These are phyloP conservation scores for Callipepla squamata DNA, from an alignment of 2,113 vertebrate species.

Conservation along the genomic window DNA sequence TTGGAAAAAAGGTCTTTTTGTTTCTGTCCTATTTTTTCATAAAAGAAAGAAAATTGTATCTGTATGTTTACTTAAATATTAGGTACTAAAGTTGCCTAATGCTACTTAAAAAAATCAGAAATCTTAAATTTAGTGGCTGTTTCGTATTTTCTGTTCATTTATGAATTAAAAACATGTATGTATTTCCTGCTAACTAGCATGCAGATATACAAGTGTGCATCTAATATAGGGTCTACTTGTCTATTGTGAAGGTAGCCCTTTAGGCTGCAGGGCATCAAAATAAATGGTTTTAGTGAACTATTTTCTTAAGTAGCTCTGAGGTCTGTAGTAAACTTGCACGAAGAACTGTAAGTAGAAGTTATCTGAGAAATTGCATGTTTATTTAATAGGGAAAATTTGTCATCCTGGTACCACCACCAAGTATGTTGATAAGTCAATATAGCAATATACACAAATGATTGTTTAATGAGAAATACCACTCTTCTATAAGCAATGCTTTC, in stretches of 20 bases:
- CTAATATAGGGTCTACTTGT: neutral
- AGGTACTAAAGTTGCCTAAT: neutral
- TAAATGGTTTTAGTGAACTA: neutral
- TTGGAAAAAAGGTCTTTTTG: neutral
- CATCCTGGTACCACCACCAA: neutral
- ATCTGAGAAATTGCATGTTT: neutral
- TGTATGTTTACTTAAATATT: neutral
- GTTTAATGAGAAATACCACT: neutral
- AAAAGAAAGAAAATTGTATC: neutral
- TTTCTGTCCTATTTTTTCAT: neutral
- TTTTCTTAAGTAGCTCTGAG: neutral
- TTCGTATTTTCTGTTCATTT: neutral
- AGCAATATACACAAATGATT: neutral
- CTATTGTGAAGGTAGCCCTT: neutral
- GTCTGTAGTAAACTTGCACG: neutral
- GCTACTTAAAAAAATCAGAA: neutral
- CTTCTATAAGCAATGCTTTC: neutral
- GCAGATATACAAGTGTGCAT: neutral
- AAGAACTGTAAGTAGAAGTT: neutral
- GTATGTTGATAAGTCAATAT: neutral
- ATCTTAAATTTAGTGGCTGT: neutral
- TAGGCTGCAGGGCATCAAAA: neutral
- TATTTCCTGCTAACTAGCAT: neutral
- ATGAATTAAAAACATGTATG: neutral
- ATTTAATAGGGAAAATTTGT: neutral